Evolutionary conservation across 2,888 invertebrate species (phyloP).

Genomic region (Pharmacophagus antenor): DNA sequence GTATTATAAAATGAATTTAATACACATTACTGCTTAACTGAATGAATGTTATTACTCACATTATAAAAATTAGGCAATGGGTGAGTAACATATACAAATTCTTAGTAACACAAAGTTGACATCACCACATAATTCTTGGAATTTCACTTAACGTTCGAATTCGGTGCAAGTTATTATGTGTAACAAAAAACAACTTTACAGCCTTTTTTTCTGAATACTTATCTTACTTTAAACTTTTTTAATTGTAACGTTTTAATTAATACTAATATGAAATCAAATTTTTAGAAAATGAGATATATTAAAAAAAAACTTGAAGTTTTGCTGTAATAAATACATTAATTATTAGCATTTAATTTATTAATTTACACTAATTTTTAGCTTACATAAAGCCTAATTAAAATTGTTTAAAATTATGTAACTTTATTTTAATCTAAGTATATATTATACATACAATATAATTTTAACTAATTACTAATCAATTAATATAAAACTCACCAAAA

Average conservation of each 20-base stretch:
- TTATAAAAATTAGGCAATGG: slow-evolving; percentile 31
- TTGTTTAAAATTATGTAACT: too few relatives aligned
- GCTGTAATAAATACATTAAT: too few relatives aligned
- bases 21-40: slow-evolving; percentile 37
- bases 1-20: slow-evolving; percentile 32
- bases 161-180: slow-evolving; percentile 14
- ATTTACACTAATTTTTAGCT: too few relatives aligned
- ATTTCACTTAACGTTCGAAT: slow-evolving; percentile 38
- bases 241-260: too few relatives aligned
- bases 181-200: not conserved
- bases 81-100: slow-evolving; percentile 13
- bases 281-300: too few relatives aligned
- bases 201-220: not conserved
- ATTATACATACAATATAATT: not conserved
- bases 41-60: slow-evolving; percentile 7
- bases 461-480: not conserved
- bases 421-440: not conserved
- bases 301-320: too few relatives aligned
- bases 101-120: slow-evolving; percentile 40
- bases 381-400: too few relatives aligned
- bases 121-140: slow-evolving; percentile 58
- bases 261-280: too few relatives aligned
- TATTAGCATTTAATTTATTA: too few relatives aligned
- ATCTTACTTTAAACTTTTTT: not conserved
- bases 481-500: slow-evolving; percentile 55